Evolutionary conservation across 2,888 invertebrate species (phyloP), one percentile per base, ranked within the genome.

Genomic region (Cheilosia urbana): DNA sequence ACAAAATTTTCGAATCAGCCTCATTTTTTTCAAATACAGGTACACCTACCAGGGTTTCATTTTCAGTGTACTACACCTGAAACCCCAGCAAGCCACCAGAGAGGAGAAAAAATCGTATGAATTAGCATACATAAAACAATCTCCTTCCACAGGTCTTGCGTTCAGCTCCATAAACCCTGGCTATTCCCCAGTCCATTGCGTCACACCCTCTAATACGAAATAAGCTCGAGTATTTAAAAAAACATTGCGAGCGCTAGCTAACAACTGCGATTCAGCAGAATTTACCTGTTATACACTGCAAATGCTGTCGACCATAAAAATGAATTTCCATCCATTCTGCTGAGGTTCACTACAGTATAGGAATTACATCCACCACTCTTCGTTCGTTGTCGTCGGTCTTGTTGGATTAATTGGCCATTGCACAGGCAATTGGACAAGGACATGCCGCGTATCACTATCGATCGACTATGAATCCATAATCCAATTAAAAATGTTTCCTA

Each of bases 401-500:
- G 58, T 71, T 37, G 57, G 73, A 75, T 84, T 80, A 75, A 84
- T 80, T 84, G 84, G 75, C 71, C 45, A 53, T 76, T 65, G 79
- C 75, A 76, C 66, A 66, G 71, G 75, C 80, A 84, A 80, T 84
- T 84, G 79, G 66, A 76, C 75, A 75, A 47, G 60, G 66, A 5
- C 13, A 55, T 55, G n/a, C 58, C 53, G 68, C 63, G 58, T 55
- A 69, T 75, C 79, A 27, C 27, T 72, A 57, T 62, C 51, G 27
- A 47, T 40, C 27, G 9, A 4, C 65, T 80, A 69, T 47, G 75
- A 75, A 65, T 71, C 84, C 69, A 84, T 84, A 84, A 84, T 84
- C 84, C 84, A 84, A 84, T 84, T 84, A 84, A 79, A 84, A 79
- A 42, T 66, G 71, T 71, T 80, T 65, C 53, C 47, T 40, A 55